A percentile compares a stretch with the other conserved stretches of the same genome.
phyloP scores from a whole-genome alignment of 1,140 invertebrate species.

The Zaprionus kolodkinae region DNA sequence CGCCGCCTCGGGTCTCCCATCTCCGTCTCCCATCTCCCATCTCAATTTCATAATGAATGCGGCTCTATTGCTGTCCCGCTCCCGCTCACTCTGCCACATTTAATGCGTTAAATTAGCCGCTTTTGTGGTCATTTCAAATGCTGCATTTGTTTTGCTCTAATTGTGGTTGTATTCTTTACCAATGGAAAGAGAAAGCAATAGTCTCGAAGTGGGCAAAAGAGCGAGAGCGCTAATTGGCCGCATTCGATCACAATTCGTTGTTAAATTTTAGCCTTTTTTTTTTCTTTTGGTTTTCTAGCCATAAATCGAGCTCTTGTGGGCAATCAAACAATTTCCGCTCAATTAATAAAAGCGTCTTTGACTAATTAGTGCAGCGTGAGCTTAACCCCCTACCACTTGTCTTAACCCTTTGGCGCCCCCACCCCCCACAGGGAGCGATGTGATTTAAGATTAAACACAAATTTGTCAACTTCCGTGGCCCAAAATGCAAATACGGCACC shows the following conservation, averaged over 20 bases:
- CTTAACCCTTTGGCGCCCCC: neutral
- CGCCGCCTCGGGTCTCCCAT: slow-evolving; percentile 39
- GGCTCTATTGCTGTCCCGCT: neutral
- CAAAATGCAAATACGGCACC: slow-evolving; percentile 40
- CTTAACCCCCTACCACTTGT: neutral
- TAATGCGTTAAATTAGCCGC: slow-evolving; percentile 82
- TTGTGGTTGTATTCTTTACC: too few species aligned
- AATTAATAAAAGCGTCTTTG: slow-evolving; percentile 61
- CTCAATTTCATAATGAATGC: slow-evolving; percentile 3
- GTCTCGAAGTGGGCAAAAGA: too few species aligned
- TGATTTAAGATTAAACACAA: slow-evolving; percentile 41
- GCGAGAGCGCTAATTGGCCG: slow-evolving; percentile 27
- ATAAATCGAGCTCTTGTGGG: slow-evolving; percentile 34
- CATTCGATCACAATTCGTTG: slow-evolving; percentile 9
- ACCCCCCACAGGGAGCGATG: neutral
- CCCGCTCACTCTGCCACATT: too few species aligned
- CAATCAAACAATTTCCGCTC: slow-evolving; percentile 75
- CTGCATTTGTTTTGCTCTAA: slow-evolving; percentile 32
- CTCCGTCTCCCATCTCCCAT: too few species aligned
- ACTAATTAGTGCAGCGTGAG: slow-evolving; percentile 68
- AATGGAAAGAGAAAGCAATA: too few species aligned
- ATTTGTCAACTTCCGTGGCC: slow-evolving; percentile 72
- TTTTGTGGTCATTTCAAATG: slow-evolving; percentile 49
- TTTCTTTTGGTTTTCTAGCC: too few species aligned
- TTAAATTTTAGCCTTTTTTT: slow-evolving; percentile 8